Conservation (phyloP, 2,888 invertebrate genomes). For the Folsomia candida region DNA sequence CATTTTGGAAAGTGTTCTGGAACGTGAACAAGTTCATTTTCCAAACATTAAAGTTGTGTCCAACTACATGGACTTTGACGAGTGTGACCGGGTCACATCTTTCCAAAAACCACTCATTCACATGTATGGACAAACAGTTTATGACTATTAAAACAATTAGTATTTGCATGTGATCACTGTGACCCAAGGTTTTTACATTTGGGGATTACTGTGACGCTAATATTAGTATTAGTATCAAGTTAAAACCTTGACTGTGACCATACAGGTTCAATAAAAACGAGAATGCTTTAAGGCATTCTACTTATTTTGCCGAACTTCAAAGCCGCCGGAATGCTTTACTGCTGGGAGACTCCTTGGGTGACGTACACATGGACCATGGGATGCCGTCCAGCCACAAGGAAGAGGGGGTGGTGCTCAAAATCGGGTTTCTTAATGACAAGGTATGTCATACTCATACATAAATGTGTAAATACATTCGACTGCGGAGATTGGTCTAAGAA, state of each 20-base stretch:
- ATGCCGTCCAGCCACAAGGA: slow-evolving; percentile 60
- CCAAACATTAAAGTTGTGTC: slow-evolving; percentile 77
- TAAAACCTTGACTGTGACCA: background rate
- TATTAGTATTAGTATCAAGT: too few species aligned
- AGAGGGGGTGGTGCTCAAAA: slow-evolving; percentile 69
- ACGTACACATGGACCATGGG: slow-evolving; percentile 88
- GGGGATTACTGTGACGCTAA: too few species aligned
- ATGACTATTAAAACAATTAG: background rate
- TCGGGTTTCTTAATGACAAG: slow-evolving; percentile 87
- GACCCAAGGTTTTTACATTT: too few species aligned
- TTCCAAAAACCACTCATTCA: slow-evolving; percentile 73
- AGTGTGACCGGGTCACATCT: slow-evolving; percentile 59
- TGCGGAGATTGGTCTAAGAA: background rate
- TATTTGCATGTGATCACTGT: too few species aligned
- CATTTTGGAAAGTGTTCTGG: slow-evolving; percentile 74
- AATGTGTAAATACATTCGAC: too few species aligned
- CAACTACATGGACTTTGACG: slow-evolving; percentile 74
- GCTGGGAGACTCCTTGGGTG: slow-evolving; percentile 89
- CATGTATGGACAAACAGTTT: too few species aligned
- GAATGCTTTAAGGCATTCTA: slow-evolving; percentile 54
- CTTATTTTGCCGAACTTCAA: slow-evolving; percentile 51
- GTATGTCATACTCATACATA: too few species aligned
- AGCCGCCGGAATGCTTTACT: slow-evolving; percentile 78
- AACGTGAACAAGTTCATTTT: slow-evolving; percentile 65
- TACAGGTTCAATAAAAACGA: slow-evolving; percentile 54